Conservation (phyloP, 2,888 invertebrate genomes). For the Nesidiocoris tenuis region DNA sequence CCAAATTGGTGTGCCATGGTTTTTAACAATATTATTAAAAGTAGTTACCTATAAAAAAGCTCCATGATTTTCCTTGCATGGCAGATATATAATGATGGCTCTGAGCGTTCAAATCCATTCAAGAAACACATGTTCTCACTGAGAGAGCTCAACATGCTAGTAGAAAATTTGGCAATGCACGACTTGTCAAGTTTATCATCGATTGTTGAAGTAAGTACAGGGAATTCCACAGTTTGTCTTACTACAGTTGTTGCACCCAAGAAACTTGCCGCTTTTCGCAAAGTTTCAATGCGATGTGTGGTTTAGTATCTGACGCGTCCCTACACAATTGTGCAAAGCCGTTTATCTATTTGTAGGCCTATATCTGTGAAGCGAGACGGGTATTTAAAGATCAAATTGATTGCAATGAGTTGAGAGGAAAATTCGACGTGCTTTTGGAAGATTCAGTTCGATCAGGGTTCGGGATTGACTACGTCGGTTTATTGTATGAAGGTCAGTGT, state of each 20-base stretch:
- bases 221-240: too few species aligned
- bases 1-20: too few species aligned
- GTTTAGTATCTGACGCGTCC: too few species aligned
- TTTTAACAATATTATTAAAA: too few species aligned
- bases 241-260: background rate
- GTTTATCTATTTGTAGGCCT: too few species aligned
- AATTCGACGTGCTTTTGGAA: conserved; percentile 18
- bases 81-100: background rate
- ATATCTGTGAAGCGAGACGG: conserved; percentile 29
- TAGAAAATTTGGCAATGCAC: conserved; percentile 23
- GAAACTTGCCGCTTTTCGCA: background rate
- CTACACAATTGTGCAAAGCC: too few species aligned
- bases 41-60: background rate
- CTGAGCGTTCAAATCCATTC: background rate
- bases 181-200: conserved; percentile 8
- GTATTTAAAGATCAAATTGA: conserved; percentile 25
- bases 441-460: conserved; percentile 6
- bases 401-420: background rate
- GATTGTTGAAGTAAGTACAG: conserved; percentile 22
- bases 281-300: too few species aligned
- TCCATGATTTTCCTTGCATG: background rate
- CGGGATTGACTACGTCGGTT: conserved; percentile 24
- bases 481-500: conserved; percentile 26
- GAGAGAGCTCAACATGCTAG: conserved; percentile 15
- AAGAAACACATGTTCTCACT: conserved; percentile 19